These are phyloP conservation scores for Eutrigla gurnardus DNA, from an alignment of 2,797 vertebrate genomes.

Conservation along the genomic window DNA sequence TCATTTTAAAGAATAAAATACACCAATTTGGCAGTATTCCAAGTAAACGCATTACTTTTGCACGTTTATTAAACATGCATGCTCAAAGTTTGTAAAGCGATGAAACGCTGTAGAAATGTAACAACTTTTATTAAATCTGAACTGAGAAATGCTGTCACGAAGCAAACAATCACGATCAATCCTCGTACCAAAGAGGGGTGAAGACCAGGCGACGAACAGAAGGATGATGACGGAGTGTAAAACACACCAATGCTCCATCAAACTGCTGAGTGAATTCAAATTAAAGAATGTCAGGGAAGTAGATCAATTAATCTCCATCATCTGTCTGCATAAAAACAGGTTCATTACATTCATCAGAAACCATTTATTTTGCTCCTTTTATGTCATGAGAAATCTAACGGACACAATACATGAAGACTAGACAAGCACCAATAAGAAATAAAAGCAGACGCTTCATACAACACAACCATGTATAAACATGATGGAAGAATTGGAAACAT, in stretches of 20 bases:
- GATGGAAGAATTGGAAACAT: constrained; percentile 47
- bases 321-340: constrained; percentile 10
- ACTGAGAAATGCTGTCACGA: constrained; percentile 23
- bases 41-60: too few species aligned
- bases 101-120: too few species aligned
- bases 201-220: constrained; percentile 60
- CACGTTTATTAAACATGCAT: too few species aligned
- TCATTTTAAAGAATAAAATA: not conserved
- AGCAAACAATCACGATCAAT: constrained; percentile 44
- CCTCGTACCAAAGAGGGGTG: constrained; percentile 25
- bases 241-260: constrained; percentile 54
- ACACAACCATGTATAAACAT: constrained; percentile 39
- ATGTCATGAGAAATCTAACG: constrained; percentile 46
- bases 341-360: constrained; percentile 31
- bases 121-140: constrained; percentile 11
- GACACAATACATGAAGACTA: constrained; percentile 24
- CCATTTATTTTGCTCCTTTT: constrained; percentile 74
- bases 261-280: constrained; percentile 41
- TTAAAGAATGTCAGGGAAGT: constrained; percentile 14
- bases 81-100: not conserved
- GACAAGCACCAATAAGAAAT: constrained; percentile 22
- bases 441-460: constrained; percentile 34
- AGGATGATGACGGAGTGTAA: constrained; percentile 57
- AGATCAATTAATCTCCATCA: constrained; percentile 20
- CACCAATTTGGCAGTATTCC: not conserved